phyloP scores from a whole-genome alignment of 2,113 vertebrate species.

The Psettodes erumei region DNA sequence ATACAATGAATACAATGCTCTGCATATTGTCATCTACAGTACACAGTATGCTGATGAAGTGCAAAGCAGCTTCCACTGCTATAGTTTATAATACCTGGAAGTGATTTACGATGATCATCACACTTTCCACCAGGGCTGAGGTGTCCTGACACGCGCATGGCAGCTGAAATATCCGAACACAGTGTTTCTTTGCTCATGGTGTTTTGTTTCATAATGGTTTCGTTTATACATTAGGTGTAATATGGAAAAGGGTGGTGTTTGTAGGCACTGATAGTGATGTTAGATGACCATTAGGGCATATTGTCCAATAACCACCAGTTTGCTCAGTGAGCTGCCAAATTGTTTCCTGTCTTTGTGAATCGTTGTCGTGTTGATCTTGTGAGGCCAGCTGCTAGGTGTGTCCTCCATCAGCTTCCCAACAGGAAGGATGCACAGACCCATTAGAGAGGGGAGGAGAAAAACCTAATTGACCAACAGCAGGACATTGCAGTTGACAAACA shows the following conservation, averaged over 20 bases:
- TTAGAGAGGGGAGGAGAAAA: constrained; percentile 52
- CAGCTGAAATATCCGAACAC: constrained; percentile 9
- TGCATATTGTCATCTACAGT: neutral
- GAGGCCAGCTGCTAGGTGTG: constrained; percentile 58
- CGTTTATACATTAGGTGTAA: constrained; percentile 26
- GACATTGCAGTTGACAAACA: constrained; percentile 42
- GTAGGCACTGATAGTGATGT: constrained; percentile 33
- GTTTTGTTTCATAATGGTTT: constrained; percentile 41
- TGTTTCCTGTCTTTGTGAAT: constrained; percentile 66
- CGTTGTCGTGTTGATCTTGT: constrained; percentile 36
- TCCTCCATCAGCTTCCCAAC: constrained; percentile 59
- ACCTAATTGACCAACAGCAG: constrained; percentile 68
- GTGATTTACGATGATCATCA: neutral
- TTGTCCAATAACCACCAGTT: constrained; percentile 59
- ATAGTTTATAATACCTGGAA: neutral
- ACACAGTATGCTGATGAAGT: too few species aligned
- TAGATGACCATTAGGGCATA: constrained; percentile 52
- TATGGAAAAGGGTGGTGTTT: constrained; percentile 42
- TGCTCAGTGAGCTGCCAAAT: constrained; percentile 66
- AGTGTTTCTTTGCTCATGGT: neutral
- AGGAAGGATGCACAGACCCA: constrained; percentile 67
- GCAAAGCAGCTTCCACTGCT: too few species aligned
- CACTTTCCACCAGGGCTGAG: neutral
- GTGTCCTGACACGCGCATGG: neutral
- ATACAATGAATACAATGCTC: neutral